These are phyloP conservation scores for Omphaloscelis lunosa DNA, from an alignment of 2,888 invertebrate species.

Conservation along the genomic window DNA sequence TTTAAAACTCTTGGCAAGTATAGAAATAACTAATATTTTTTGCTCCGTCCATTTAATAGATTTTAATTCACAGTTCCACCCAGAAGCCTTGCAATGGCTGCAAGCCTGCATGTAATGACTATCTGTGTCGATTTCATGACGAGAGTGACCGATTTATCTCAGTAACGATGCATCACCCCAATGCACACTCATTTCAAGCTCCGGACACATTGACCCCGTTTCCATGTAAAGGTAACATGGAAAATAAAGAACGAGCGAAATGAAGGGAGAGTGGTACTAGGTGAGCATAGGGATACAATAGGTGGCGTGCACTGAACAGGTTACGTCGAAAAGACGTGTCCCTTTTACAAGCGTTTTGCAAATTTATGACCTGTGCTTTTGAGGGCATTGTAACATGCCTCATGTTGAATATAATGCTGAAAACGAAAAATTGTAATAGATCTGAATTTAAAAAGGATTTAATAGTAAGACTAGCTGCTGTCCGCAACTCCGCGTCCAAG, in stretches of 20 bases:
- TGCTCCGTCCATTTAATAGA: neutral
- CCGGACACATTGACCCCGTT: slow-evolving; percentile 80
- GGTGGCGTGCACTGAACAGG: slow-evolving; percentile 66
- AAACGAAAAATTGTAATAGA: neutral
- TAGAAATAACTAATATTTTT: neutral
- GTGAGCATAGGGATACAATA: slow-evolving; percentile 75
- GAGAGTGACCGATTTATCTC: neutral
- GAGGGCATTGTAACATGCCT: slow-evolving; percentile 5
- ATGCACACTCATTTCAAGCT: slow-evolving; percentile 74
- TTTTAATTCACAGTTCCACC: neutral
- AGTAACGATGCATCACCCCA: slow-evolving; percentile 48
- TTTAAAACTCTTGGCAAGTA: too few species aligned
- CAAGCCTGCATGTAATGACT: neutral
- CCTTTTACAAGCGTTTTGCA: slow-evolving; percentile 57
- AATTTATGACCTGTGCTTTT: slow-evolving; percentile 40
- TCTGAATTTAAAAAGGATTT: neutral
- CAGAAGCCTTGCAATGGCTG: neutral
- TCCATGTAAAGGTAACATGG: slow-evolving; percentile 73
- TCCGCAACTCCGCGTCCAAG: neutral
- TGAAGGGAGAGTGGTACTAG: slow-evolving; percentile 79
- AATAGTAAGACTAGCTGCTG: neutral
- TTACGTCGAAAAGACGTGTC: slow-evolving; percentile 61
- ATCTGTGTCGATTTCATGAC: neutral
- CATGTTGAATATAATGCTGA: neutral
- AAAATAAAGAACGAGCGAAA: slow-evolving; percentile 79